These are phyloP conservation scores for Epinephelus cyanopodus DNA, from an alignment of 2,113 vertebrate genomes.

Conservation along the genomic window DNA sequence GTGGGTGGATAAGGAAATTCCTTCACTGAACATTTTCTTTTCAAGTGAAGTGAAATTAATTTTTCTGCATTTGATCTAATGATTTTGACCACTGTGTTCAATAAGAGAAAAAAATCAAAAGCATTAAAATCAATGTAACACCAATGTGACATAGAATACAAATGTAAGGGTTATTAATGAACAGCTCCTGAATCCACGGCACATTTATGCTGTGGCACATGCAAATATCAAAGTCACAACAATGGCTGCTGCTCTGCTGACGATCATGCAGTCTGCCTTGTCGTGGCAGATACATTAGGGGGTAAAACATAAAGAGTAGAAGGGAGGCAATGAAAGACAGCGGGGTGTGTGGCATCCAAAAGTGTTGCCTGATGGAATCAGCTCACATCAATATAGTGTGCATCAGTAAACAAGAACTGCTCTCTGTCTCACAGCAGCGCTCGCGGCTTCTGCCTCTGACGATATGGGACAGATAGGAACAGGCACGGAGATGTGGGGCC, in stretches of 20 bases:
- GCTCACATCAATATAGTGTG: conserved; percentile 77
- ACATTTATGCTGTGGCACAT: conserved; percentile 9
- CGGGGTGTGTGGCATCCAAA: conserved; percentile 67
- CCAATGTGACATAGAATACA: not conserved
- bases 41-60: conserved; percentile 59
- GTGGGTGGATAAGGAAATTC: conserved; percentile 48
- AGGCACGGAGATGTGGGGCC: conserved; percentile 48
- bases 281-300: conserved; percentile 54
- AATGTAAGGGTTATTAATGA: conserved; percentile 7
- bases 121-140: not conserved
- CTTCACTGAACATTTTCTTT: conserved; percentile 46
- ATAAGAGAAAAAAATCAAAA: conserved; percentile 36
- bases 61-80: conserved; percentile 51
- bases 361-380: conserved; percentile 82
- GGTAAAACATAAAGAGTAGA: conserved; percentile 40
- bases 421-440: conserved; percentile 60
- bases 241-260: conserved; percentile 34
- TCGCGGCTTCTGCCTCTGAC: conserved; percentile 64
- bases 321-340: conserved; percentile 55
- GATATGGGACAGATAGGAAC: conserved; percentile 70
- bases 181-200: not conserved
- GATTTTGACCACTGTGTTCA: conserved; percentile 26
- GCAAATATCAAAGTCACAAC: conserved; percentile 44
- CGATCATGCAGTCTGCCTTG: conserved; percentile 36
- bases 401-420: conserved; percentile 76